Conservation (phyloP, 2,797 vertebrate genomes). For the Pelochelys cantorii region DNA sequence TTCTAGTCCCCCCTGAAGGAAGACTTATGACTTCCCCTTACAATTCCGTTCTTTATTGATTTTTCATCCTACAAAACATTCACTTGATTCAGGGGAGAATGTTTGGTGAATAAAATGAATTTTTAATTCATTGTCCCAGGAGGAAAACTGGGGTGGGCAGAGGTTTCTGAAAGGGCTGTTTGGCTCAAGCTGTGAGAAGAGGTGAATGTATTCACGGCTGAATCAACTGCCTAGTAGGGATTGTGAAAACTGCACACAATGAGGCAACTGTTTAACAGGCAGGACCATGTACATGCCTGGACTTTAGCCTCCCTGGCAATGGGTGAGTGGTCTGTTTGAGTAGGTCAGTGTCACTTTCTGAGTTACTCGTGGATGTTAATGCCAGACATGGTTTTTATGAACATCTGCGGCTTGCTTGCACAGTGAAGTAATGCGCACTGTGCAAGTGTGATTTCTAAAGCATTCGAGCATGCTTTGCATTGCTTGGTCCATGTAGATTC, state of each 20-base stretch:
- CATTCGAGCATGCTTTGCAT: neutral
- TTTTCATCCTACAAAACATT: conserved; percentile 3
- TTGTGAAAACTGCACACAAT: conserved; percentile 14
- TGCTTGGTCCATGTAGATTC: neutral
- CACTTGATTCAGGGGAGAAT: neutral
- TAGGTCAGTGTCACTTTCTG: neutral
- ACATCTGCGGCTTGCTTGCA: neutral
- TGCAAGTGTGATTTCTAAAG: neutral
- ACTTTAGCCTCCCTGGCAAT: conserved; percentile 44
- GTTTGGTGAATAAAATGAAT: conserved; percentile 6
- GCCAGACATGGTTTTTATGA: neutral
- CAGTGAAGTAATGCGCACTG: neutral
- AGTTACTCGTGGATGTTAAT: neutral
- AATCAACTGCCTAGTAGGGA: neutral
- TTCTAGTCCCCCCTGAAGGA: neutral
- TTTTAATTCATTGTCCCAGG: conserved; percentile 34
- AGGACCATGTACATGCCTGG: neutral
- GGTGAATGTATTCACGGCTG: conserved; percentile 16
- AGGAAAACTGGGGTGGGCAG: conserved; percentile 61
- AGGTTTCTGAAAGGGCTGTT: conserved; percentile 1
- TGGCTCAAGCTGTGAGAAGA: conserved; percentile 54
- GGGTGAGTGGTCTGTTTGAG: neutral
- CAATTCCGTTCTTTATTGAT: neutral
- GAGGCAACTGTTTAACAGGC: conserved; percentile 2
- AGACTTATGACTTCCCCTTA: neutral